These are phyloP conservation scores for Drosophila littoralis DNA, from an alignment of 1,140 invertebrate species.

Conservation along the genomic window DNA sequence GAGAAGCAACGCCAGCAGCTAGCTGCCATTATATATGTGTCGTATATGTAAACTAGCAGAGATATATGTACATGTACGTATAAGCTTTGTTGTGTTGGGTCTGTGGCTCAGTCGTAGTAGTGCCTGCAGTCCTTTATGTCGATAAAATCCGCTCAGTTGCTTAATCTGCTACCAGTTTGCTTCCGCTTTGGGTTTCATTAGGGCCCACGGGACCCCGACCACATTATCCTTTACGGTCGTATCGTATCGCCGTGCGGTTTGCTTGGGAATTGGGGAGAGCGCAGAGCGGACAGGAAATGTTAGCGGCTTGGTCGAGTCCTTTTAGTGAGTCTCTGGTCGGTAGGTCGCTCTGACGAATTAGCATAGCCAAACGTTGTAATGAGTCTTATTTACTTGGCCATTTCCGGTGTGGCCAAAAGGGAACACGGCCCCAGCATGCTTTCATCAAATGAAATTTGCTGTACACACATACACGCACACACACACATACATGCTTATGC, in stretches of 20 bases:
- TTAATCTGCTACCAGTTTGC: slow-evolving; percentile 78
- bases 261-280: slow-evolving; percentile 56
- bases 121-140: slow-evolving; percentile 55
- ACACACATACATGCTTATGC: background rate
- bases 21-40: slow-evolving; percentile 22
- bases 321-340: slow-evolving; percentile 22
- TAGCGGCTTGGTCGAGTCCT: slow-evolving; percentile 36
- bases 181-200: slow-evolving; percentile 80
- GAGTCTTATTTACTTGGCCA: slow-evolving; percentile 81
- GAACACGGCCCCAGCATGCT: slow-evolving; percentile 18
- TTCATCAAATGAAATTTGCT: slow-evolving; percentile 47
- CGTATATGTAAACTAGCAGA: slow-evolving; percentile 5
- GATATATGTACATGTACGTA: slow-evolving; percentile 12
- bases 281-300: slow-evolving; percentile 43
- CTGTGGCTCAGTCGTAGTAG: slow-evolving; percentile 28
- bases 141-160: slow-evolving; percentile 77
- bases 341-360: slow-evolving; percentile 58
- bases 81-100: slow-evolving; percentile 24
- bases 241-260: slow-evolving; percentile 40
- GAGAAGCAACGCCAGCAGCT: slow-evolving; percentile 24
- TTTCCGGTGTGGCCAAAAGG: slow-evolving; percentile 64
- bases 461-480: slow-evolving; percentile 12
- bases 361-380: slow-evolving; percentile 80
- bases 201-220: slow-evolving; percentile 59
- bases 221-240: slow-evolving; percentile 61